A percentile compares a stretch with the other conserved stretches of the same genome.
Conservation (phyloP, 2,888 invertebrate genomes). For the Hymenopus coronatus region DNA sequence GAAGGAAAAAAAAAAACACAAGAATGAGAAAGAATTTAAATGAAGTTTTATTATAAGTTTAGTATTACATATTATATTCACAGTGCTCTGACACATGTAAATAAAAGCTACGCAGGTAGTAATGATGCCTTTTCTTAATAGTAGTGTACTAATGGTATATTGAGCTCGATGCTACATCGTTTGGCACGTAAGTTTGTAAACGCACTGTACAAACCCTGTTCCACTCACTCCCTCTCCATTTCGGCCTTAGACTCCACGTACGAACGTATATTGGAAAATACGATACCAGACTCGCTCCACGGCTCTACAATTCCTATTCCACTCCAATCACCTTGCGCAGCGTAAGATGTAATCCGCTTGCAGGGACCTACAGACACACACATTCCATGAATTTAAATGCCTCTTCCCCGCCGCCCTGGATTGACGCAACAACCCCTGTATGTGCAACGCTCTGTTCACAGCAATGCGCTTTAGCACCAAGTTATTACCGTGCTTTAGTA, state of each 20-base stretch:
- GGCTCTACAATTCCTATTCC: background rate
- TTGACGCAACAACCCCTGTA: background rate
- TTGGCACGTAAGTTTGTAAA: background rate
- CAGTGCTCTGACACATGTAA: too few species aligned
- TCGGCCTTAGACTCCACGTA: background rate
- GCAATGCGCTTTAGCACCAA: background rate
- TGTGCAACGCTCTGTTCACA: background rate
- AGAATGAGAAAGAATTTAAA: too few species aligned
- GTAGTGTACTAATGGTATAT: too few species aligned
- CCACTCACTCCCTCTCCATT: background rate
- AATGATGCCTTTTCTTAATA: too few species aligned
- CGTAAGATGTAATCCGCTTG: background rate
- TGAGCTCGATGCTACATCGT: too few species aligned
- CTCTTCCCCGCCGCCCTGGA: background rate
- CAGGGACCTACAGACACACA: background rate
- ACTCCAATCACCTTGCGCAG: background rate
- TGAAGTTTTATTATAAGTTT: too few species aligned
- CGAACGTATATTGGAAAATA: background rate
- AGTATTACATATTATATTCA: too few species aligned
- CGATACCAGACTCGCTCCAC: background rate
- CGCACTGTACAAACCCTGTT: background rate
- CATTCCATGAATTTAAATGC: slow-evolving; percentile 26
- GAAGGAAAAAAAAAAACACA: too few species aligned
- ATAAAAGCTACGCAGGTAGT: too few species aligned
- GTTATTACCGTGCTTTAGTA: background rate